Evolutionary conservation across 2,888 invertebrate species (phyloP).

Genomic region (Apamea monoglypha): DNA sequence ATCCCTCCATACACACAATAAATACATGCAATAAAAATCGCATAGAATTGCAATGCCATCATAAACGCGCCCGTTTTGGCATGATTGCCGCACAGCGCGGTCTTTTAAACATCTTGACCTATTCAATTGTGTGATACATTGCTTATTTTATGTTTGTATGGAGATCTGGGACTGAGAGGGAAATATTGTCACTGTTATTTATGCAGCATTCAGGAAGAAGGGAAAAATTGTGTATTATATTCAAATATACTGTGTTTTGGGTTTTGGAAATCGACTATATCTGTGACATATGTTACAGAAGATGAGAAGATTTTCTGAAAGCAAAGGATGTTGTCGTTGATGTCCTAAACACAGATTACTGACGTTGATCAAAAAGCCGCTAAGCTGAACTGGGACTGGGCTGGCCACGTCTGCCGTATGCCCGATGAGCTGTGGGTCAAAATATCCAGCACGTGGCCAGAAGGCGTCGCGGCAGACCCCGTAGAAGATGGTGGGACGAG

Average conservation of each 20-base stretch:
- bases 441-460: too few relatives aligned
- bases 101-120: slow-evolving; percentile 65
- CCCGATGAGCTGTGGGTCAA: too few relatives aligned
- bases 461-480: too few relatives aligned
- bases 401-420: too few relatives aligned
- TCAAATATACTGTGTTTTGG: neutral
- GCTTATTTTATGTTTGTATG: slow-evolving; percentile 54
- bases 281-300: neutral
- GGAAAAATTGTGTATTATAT: slow-evolving; percentile 12
- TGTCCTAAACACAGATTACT: too few relatives aligned
- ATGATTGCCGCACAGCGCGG: slow-evolving; percentile 71
- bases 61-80: slow-evolving; percentile 77
- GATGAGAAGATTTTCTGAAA: neutral
- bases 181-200: slow-evolving; percentile 39
- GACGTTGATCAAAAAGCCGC: too few relatives aligned
- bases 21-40: slow-evolving; percentile 74
- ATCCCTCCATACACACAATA: slow-evolving; percentile 69
- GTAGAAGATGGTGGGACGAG: too few relatives aligned
- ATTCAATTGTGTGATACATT: slow-evolving; percentile 61
- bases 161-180: slow-evolving; percentile 38
- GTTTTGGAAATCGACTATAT: slow-evolving; percentile 6
- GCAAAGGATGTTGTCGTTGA: neutral
- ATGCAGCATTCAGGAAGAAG: slow-evolving; percentile 14
- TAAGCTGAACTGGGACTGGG: too few relatives aligned
- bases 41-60: slow-evolving; percentile 72